Evolutionary conservation across 1,140 invertebrate genomes (phyloP).

Genomic region (Ips nitidus): DNA sequence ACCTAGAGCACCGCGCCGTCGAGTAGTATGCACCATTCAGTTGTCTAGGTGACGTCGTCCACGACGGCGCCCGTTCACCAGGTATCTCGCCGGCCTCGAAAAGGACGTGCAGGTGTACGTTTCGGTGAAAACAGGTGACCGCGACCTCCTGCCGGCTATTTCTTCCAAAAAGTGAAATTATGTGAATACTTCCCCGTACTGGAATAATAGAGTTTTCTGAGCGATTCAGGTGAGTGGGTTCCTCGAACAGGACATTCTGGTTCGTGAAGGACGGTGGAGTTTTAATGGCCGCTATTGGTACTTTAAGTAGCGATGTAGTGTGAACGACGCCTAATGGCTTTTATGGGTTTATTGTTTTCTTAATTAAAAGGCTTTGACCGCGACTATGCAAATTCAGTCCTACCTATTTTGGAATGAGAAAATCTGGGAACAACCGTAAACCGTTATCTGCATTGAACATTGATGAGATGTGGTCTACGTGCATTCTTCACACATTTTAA

Average conservation of each 20-base stretch:
- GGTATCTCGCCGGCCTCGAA: slow-evolving; percentile 6
- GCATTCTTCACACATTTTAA: too few species aligned
- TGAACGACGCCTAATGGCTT: background rate
- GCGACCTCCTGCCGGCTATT: background rate
- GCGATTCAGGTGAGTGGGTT: background rate
- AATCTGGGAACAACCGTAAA: too few species aligned
- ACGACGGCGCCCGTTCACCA: slow-evolving; percentile 1
- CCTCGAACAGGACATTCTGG: background rate
- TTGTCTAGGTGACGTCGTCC: background rate
- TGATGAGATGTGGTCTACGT: too few species aligned
- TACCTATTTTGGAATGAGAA: too few species aligned
- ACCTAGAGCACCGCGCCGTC: slow-evolving; percentile 3
- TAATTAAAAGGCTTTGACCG: too few species aligned
- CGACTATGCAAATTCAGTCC: too few species aligned
- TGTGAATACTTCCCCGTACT: too few species aligned
- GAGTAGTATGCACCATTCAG: slow-evolving; percentile 6
- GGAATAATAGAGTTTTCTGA: too few species aligned
- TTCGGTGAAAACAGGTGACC: slow-evolving; percentile 6
- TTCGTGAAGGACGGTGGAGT: background rate
- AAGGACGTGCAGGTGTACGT: slow-evolving; percentile 12
- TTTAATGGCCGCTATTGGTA: background rate
- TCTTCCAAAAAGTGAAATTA: slow-evolving; percentile 4
- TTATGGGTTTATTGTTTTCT: background rate
- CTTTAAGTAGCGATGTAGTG: background rate
- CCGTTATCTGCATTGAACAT: too few species aligned